Evolutionary conservation across 1,140 invertebrate genomes (phyloP).

Genomic region (Heterodera schachtii): DNA sequence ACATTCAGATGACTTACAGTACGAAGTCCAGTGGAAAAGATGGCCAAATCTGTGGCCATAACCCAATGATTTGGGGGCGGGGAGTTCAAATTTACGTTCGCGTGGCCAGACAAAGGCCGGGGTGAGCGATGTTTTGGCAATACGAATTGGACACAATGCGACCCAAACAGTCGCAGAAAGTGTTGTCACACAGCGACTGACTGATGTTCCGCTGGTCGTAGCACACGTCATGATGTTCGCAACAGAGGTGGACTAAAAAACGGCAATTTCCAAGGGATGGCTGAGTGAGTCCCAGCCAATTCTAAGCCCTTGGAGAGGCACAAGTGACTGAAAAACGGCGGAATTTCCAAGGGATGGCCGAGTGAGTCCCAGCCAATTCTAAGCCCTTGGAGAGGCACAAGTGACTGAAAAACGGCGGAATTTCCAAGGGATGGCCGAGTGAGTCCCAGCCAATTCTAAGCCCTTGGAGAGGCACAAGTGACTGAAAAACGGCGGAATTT

Average conservation of each 20-base stretch:
- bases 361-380: too few relatives aligned
- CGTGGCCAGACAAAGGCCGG: conserved; percentile 36
- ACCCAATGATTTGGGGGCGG: neutral
- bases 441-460: too few relatives aligned
- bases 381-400: too few relatives aligned
- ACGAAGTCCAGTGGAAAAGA: conserved; percentile 36
- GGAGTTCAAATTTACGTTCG: conserved; percentile 7
- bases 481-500: conserved; percentile 10
- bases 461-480: too few relatives aligned
- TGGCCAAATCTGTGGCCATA: conserved; percentile 29
- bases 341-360: too few relatives aligned
- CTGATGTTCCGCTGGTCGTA: conserved; percentile 34
- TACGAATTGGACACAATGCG: conserved; percentile 26
- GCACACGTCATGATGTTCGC: conserved; percentile 36
- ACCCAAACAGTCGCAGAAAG: conserved; percentile 30
- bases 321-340: conserved; percentile 18
- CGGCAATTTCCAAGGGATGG: neutral
- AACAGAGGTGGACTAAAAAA: conserved; percentile 33
- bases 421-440: too few relatives aligned
- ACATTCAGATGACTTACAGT: conserved; percentile 17
- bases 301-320: too few relatives aligned
- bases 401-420: conserved; percentile 14
- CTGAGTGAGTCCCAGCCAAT: too few relatives aligned
- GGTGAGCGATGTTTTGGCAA: conserved; percentile 29
- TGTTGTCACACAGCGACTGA: conserved; percentile 32